phyloP scores from a whole-genome alignment of 1,140 invertebrate species.

The Drosophila ananassae region DNA sequence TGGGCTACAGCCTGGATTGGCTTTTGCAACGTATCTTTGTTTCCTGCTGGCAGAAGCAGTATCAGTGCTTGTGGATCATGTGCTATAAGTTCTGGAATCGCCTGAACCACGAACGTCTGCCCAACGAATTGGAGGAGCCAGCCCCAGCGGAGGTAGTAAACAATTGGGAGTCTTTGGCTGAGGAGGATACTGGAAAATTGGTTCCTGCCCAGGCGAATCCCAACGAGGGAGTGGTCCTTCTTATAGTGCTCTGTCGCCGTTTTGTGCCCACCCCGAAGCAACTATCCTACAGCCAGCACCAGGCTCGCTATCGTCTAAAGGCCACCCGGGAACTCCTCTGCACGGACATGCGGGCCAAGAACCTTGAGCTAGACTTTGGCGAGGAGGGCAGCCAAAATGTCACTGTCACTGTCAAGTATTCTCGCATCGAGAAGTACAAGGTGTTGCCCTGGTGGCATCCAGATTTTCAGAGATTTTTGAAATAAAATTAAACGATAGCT shows the following conservation, averaged over 20 bases:
- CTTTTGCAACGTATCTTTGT: slow-evolving; percentile 57
- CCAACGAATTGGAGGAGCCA: background rate
- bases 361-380: slow-evolving; percentile 71
- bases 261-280: slow-evolving; percentile 61
- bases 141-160: slow-evolving; percentile 25
- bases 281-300: slow-evolving; percentile 52
- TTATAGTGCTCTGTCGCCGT: slow-evolving; percentile 56
- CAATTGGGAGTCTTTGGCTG: slow-evolving; percentile 52
- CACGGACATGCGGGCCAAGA: slow-evolving; percentile 69
- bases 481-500: slow-evolving; percentile 39
- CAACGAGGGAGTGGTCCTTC: slow-evolving; percentile 54
- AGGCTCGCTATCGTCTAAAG: slow-evolving; percentile 41
- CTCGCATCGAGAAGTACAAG: slow-evolving; percentile 58
- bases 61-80: slow-evolving; percentile 61
- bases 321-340: slow-evolving; percentile 64
- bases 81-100: slow-evolving; percentile 67
- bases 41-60: slow-evolving; percentile 57
- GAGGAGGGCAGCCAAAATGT: slow-evolving; percentile 36
- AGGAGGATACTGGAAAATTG: background rate
- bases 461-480: slow-evolving; percentile 65
- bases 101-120: background rate
- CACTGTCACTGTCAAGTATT: slow-evolving; percentile 65
- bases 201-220: slow-evolving; percentile 1
- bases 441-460: slow-evolving; percentile 80
- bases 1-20: slow-evolving; percentile 62